These are phyloP conservation scores for Ceratosolen solmsi DNA, from an alignment of 1,140 invertebrate species.

Conservation along the genomic window DNA sequence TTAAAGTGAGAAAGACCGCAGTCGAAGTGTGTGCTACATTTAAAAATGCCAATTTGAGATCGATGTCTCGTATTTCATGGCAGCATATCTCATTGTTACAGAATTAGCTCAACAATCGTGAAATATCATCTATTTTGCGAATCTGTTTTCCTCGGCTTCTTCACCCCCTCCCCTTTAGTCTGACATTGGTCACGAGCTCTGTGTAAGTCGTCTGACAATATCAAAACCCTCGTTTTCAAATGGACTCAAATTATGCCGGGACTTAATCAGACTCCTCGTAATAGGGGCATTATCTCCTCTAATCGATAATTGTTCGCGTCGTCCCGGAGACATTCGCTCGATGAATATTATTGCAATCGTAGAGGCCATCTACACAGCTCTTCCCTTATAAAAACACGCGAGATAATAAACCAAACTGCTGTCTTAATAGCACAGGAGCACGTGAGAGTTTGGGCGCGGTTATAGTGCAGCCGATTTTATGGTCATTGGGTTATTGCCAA, in stretches of 20 bases:
- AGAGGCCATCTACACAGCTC: background rate
- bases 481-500: background rate
- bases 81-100: constrained; percentile 19
- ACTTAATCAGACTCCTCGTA: background rate
- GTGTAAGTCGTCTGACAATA: constrained; percentile 20
- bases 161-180: no score
- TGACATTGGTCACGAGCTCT: background rate
- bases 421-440: background rate
- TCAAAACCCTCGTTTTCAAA: background rate
- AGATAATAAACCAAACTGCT: background rate
- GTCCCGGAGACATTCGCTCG: background rate
- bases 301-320: constrained; percentile 1
- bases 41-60: constrained; percentile 40
- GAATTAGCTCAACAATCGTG: constrained; percentile 26
- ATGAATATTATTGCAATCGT: background rate
- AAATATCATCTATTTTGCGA: constrained; percentile 39
- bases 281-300: background rate
- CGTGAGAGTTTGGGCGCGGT: background rate
- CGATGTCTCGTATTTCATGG: constrained; percentile 37
- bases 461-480: background rate
- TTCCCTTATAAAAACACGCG: background rate
- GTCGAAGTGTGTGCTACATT: constrained; percentile 17
- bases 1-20: constrained; percentile 38
- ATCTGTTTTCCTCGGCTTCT: constrained; percentile 13
- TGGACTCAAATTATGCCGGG: background rate